Percentiles rank a stretch among this genome's conserved stretches.
phyloP scores from a whole-genome alignment of 2,888 invertebrate species.

The Latheticus oryzae region DNA sequence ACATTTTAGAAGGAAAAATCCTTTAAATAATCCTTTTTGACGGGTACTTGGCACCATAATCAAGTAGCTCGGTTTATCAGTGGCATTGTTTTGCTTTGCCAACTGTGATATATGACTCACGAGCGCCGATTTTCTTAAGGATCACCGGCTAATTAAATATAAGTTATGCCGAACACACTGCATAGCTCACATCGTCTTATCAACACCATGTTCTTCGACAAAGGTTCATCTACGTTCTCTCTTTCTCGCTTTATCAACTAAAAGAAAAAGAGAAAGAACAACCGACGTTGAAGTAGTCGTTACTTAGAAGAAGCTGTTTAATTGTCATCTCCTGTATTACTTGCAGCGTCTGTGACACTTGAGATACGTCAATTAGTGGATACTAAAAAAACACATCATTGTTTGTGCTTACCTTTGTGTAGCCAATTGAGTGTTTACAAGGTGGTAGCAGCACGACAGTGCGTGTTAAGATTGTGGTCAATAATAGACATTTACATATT shows the following conservation, averaged over 20 bases:
- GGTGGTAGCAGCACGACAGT: constrained; percentile 3
- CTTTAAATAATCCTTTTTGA: constrained; percentile 28
- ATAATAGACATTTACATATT: constrained; percentile 3
- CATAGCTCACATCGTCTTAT: constrained; percentile 60
- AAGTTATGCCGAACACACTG: constrained; percentile 59
- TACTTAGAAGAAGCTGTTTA: constrained; percentile 55
- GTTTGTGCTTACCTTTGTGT: constrained; percentile 44
- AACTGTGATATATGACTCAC: constrained; percentile 57
- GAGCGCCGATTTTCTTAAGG: constrained; percentile 58
- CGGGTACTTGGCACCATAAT: constrained; percentile 27
- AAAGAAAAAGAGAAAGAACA: constrained; percentile 25
- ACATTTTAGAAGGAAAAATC: constrained; percentile 7
- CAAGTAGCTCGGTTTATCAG: constrained; percentile 29
- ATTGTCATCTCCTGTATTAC: constrained; percentile 59
- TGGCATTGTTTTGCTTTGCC: constrained; percentile 50
- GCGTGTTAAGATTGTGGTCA: neutral
- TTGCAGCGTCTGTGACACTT: constrained; percentile 46
- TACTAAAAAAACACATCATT: constrained; percentile 44
- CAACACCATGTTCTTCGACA: constrained; percentile 46
- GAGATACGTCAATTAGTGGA: constrained; percentile 52
- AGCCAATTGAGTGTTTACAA: constrained; percentile 30
- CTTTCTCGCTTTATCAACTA: constrained; percentile 33
- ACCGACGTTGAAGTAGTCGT: constrained; percentile 22
- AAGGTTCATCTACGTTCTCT: constrained; percentile 45
- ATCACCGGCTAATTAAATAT: constrained; percentile 63